Percentiles rank a stretch among this genome's conserved stretches.
Conservation (phyloP, 2,113 vertebrate species). For the sheep (Ovis aries) region ARS-UI_Ramb_v3.0 NC_056063.1:62024501-62025000, state of each 20-base stretch:
- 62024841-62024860: neutral
- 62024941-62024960: neutral
- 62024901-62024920: neutral
- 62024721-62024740: neutral
- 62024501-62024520: neutral
- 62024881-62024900: neutral
- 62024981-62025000: neutral
- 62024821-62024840: neutral
- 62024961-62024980: neutral
- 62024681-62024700: neutral
- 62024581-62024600: neutral
- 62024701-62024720: neutral
- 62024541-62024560: neutral
- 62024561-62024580: neutral
- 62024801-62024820: neutral
- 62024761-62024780: neutral
- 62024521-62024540: neutral
- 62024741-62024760: neutral
- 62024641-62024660: neutral
- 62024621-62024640: neutral
- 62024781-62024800: neutral
- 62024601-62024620: neutral
- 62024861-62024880: neutral
- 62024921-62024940: neutral
- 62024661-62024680: neutral